Evolutionary conservation across 2,797 vertebrate genomes (phyloP).

Genomic region (Eurystomus glaucurus): DNA sequence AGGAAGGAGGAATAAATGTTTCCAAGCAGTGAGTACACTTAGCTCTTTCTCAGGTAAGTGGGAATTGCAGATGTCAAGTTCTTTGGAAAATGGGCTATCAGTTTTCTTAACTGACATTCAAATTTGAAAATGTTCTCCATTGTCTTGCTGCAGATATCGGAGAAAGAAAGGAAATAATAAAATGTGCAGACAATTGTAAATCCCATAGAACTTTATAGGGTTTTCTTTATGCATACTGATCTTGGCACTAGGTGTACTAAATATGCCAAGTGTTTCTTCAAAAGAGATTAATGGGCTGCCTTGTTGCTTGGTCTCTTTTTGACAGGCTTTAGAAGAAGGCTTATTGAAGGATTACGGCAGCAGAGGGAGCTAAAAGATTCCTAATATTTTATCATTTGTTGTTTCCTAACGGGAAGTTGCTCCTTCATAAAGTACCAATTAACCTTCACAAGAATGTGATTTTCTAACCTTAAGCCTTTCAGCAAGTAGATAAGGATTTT

Average conservation of each 20-base stretch:
- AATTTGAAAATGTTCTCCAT: background rate
- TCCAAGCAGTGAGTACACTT: background rate
- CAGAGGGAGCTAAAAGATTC: conserved; percentile 79
- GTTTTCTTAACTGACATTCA: background rate
- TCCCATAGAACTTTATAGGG: background rate
- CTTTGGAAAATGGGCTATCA: background rate
- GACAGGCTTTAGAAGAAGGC: background rate
- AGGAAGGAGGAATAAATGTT: background rate
- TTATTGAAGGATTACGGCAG: conserved; percentile 59
- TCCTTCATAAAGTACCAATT: conserved; percentile 32
- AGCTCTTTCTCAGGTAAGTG: background rate
- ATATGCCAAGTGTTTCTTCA: background rate
- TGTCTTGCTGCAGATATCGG: background rate
- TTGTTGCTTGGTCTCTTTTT: background rate
- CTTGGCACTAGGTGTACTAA: background rate
- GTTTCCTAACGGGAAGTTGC: conserved; percentile 10
- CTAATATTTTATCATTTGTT: conserved; percentile 56
- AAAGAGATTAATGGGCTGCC: background rate
- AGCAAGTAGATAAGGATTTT: conserved; percentile 1
- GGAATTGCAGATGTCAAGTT: background rate
- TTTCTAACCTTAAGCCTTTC: conserved; percentile 2
- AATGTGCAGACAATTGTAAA: background rate
- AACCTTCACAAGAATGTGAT: conserved; percentile 30
- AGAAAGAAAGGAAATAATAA: background rate
- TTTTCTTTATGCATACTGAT: background rate